Evolutionary conservation across 2,888 invertebrate species (phyloP).

Genomic region (Crocallis elinguaria): DNA sequence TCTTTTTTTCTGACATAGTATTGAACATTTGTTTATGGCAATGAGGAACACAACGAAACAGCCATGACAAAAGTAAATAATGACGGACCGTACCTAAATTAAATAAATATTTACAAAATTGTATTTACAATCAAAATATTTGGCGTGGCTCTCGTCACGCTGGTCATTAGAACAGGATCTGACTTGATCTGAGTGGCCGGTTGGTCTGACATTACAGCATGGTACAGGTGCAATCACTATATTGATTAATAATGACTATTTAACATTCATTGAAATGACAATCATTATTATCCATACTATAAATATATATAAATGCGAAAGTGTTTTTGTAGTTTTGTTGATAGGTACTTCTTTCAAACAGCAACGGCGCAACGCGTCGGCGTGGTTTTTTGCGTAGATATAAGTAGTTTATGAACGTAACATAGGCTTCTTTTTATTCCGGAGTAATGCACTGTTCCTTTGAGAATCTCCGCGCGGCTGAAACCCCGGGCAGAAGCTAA

Average conservation of each 20-base stretch:
- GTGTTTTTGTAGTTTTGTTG: no score
- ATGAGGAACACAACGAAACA: background rate
- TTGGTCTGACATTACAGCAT: constrained; percentile 9
- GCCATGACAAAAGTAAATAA: background rate
- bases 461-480: no score
- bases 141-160: constrained; percentile 2
- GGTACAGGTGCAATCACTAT: constrained; percentile 18
- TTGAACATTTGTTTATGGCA: no score
- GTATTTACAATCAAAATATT: constrained; percentile 18
- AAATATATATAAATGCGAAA: background rate
- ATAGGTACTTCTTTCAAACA: no score
- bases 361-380: no score
- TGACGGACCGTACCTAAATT: background rate
- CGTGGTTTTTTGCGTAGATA: no score
- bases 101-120: background rate
- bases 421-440: no score
- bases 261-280: constrained; percentile 6
- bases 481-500: no score
- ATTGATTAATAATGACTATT: constrained; percentile 13
- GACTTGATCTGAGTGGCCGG: background rate
- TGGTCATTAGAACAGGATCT: constrained; percentile 20
- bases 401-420: no score
- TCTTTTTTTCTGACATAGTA: no score
- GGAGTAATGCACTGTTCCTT: no score
- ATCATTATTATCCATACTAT: background rate